Conservation (phyloP, 2,113 vertebrate genomes). For the Neolamprologus toae region DNA sequence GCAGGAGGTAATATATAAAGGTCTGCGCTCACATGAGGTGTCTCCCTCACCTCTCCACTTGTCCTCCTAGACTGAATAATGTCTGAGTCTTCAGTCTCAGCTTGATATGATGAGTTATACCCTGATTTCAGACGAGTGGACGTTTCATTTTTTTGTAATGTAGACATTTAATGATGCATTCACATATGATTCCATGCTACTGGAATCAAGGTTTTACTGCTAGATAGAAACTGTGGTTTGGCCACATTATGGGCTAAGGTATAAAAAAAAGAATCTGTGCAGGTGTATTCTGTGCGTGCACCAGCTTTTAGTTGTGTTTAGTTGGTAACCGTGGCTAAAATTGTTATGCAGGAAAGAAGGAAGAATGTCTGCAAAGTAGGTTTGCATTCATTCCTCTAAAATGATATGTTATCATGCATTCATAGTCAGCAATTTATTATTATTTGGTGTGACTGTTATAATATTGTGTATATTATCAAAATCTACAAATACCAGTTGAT, state of each 20-base stretch:
- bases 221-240: background rate
- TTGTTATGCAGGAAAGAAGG: background rate
- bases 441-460: background rate
- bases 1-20: constrained; percentile 66
- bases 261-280: background rate
- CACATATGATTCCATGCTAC: constrained; percentile 21
- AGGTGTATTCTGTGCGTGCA: background rate
- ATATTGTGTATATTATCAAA: background rate
- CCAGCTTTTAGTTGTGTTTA: background rate
- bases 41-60: constrained; percentile 53
- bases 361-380: background rate
- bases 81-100: constrained; percentile 26
- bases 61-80: constrained; percentile 58
- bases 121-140: constrained; percentile 29
- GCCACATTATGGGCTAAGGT: background rate
- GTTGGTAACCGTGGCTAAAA: background rate
- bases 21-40: constrained; percentile 51
- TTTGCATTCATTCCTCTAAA: background rate
- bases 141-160: constrained; percentile 37
- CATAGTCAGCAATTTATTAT: background rate
- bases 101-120: constrained; percentile 60
- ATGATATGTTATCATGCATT: background rate
- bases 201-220: constrained; percentile 2
- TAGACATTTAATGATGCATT: constrained; percentile 30
- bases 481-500: background rate